Conservation (phyloP, 2,888 invertebrate genomes). For the Latrodectus elegans region DNA sequence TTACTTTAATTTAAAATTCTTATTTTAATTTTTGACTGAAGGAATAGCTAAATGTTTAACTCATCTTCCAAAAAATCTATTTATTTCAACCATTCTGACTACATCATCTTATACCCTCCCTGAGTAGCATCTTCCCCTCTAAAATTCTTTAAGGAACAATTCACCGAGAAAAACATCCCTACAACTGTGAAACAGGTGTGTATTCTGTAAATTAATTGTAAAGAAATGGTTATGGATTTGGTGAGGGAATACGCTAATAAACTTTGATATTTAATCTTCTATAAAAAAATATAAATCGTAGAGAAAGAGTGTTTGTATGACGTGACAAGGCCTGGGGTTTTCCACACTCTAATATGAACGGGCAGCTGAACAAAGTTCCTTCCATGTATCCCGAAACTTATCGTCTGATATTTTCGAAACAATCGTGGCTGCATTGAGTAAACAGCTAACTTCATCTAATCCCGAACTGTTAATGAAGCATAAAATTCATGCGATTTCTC, state of each 20-base stretch:
- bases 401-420: background rate
- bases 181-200: too few relatives aligned
- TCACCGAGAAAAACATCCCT: too few relatives aligned
- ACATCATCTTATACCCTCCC: too few relatives aligned
- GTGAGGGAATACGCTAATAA: background rate
- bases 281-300: constrained; percentile 37
- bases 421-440: background rate
- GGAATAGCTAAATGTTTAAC: too few relatives aligned
- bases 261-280: constrained; percentile 14
- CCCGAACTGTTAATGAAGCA: background rate
- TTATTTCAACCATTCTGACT: too few relatives aligned
- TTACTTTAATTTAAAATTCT: too few relatives aligned
- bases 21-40: too few relatives aligned
- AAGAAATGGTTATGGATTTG: too few relatives aligned
- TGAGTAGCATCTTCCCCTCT: too few relatives aligned
- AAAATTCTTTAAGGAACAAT: too few relatives aligned
- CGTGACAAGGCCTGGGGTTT: constrained; percentile 31
- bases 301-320: constrained; percentile 15
- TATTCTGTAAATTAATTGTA: too few relatives aligned
- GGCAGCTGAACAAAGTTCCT: constrained; percentile 36
- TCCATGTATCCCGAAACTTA: background rate
- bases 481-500: background rate
- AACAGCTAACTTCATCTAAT: background rate
- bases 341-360: constrained; percentile 30
- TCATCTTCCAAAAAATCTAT: too few relatives aligned